Evolutionary conservation across 2,888 invertebrate genomes (phyloP).

Genomic region (Linnaemya tessellans): DNA sequence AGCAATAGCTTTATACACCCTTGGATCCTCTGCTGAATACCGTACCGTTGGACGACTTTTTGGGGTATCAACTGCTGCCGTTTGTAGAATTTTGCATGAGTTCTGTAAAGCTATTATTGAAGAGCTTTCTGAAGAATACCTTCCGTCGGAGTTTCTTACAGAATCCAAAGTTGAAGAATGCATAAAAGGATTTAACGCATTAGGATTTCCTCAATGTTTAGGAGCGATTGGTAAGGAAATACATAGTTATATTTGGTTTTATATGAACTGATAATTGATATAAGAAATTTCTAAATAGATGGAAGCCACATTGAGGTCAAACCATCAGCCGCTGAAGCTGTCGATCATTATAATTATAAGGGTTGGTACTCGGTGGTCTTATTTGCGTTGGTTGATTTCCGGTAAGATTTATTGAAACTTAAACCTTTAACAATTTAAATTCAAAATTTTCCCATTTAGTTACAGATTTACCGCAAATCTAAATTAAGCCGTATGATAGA

Average conservation of each 20-base stretch:
- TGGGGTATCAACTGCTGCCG: constrained; percentile 38
- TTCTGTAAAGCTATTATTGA: constrained; percentile 37
- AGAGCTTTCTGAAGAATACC: constrained; percentile 21
- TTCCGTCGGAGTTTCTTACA: constrained; percentile 11
- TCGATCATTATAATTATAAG: no score
- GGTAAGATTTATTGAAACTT: no score
- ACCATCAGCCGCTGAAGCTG: constrained; percentile 17
- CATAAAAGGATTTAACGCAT: constrained; percentile 38
- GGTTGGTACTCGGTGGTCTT: no score
- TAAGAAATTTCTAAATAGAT: no score
- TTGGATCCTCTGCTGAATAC: constrained; percentile 56
- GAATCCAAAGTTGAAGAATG: constrained; percentile 35
- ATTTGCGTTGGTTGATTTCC: no score
- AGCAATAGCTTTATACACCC: constrained; percentile 47
- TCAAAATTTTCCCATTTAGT: not conserved
- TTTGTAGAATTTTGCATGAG: constrained; percentile 32
- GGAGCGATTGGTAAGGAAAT: constrained; percentile 34
- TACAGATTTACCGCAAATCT: constrained; percentile 36
- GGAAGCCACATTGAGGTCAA: no score
- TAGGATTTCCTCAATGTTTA: constrained; percentile 46
- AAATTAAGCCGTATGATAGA: constrained; percentile 17
- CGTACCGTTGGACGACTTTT: constrained; percentile 41
- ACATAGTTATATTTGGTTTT: not conserved
- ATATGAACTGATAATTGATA: no score
- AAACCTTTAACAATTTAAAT: not conserved